Base-by-base conservation (phyloP, 2,113 vertebrate genomes). In the Eurystomus gularis region DNA sequence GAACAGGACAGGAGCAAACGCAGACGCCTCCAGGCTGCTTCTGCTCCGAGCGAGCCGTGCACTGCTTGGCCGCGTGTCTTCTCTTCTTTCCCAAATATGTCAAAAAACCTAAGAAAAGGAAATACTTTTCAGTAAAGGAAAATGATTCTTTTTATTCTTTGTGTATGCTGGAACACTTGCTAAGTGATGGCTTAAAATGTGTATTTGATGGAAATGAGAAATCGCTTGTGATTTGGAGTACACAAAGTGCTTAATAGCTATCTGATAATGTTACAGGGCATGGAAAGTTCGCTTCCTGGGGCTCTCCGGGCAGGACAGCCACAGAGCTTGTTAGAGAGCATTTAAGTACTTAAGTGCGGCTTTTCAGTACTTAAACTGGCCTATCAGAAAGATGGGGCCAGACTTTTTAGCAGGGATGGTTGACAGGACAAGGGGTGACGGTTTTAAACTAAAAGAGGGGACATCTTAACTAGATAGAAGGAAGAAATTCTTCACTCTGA, bases 21-120 rank as follows among this genome's bases (percentile, higher is more conserved):
- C 31, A 21, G 4, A 57, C 13, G 39, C n/a, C 83, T 83, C 64
- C 37, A 29, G 72, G 60, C 76, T 93, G 58, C 54, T 77, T 44
- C 76, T 76, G 33, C 44, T 37, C 55, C 8, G 13, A 44, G 49
- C 0, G 0, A 65, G 65, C 40, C 48, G 33, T 24, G 39, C 3
- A 0, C 51, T 49, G 6, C 24, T 76, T 5, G 4, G 37, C 61
- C 72, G 40, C 5, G 1, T 31, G 66, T 23, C 31, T 92, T 58
- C 15, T 44, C 26, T 51, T 49, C 25, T 65, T 82, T 26, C 23
- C 65, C 37, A 64, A 62, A 68, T 23, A 71, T 13, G 62, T 49
- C 86, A 82, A 71, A 49, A 44, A 69, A 86, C 46, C 8, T 16
- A 61, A 52, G 62, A 58, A 58, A 93, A 91, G 11, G 8, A 60